Base-by-base conservation (phyloP, 2,797 vertebrate species). In the Acestrorhynchus altus region DNA sequence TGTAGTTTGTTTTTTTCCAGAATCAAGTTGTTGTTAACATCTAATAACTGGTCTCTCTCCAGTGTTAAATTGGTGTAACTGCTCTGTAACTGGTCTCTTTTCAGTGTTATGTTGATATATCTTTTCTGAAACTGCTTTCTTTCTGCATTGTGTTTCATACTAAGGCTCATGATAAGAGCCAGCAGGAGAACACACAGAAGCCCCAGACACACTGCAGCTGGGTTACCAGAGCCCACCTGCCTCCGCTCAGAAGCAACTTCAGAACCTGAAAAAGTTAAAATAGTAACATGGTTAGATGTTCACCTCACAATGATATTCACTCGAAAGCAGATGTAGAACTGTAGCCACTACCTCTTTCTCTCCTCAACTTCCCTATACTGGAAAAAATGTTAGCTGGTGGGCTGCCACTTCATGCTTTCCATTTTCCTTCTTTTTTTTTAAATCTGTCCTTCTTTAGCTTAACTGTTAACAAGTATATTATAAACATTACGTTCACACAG, bases 141-240 rank as follows among this genome's bases (percentile, higher is more conserved):
- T 24, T 54, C 66, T 52, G 13, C 28, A 22, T 49, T n/a, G 16
- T 78, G 40, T 66, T 78, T 72, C 2, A 57, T 18, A 35, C 76
- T 47, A 39, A 72, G 60, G n/a, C 63, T 16, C 7, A 26, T 28
- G 22, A 73, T 73, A 16, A 60, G 22, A 59, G 44, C 31, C 20
- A 79, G 70, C 26, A 79, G 63, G 15, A 78, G 68, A 54, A 73
- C 52, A 70, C 81, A 80, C 28, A 84, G 57, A 51, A 84, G 20
- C 9, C 81, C 83, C 60, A 82, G 54, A 76, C 46, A 63, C 70
- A 72, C 35, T 46, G 64, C 57, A 52, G 67, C 49, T 26, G 35
- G 20, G 24, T n/a, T 65, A 13, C 31, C 49, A 52, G 12, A 31
- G 9, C 16, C 44, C 20, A 51, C 59, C 42, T 59, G 75, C 56